phyloP scores from a whole-genome alignment of 2,888 invertebrate genomes.

The Microdon myrmicae region DNA sequence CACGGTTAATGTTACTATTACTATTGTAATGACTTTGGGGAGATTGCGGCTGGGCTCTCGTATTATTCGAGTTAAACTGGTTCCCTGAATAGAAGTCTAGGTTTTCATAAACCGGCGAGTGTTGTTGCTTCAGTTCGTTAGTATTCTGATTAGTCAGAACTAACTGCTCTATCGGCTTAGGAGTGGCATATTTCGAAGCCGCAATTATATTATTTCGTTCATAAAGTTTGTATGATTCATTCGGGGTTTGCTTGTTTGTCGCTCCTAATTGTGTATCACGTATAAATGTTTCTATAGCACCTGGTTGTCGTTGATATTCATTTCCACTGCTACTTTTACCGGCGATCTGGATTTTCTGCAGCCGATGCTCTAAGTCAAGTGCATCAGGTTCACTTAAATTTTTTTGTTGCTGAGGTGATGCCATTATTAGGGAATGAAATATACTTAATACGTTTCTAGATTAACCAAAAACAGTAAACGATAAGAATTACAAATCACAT shows the following conservation, averaged over 20 bases:
- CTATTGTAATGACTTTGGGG: conserved; percentile 70
- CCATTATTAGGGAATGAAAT: conserved; percentile 39
- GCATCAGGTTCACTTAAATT: conserved; percentile 26
- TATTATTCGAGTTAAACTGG: conserved; percentile 64
- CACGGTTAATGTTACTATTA: conserved; percentile 65
- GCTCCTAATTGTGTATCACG: conserved; percentile 53
- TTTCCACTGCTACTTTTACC: conserved; percentile 22
- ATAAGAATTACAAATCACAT: too few species aligned
- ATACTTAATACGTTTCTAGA: too few species aligned
- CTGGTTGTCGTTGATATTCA: conserved; percentile 57
- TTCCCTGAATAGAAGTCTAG: conserved; percentile 76
- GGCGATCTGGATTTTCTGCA: conserved; percentile 37
- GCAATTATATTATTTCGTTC: conserved; percentile 81
- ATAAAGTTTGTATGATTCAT: conserved; percentile 69
- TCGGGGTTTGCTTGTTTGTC: conserved; percentile 58
- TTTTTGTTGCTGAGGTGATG: conserved; percentile 37
- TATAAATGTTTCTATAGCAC: conserved; percentile 58
- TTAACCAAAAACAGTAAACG: too few species aligned
- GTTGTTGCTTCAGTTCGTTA: conserved; percentile 55
- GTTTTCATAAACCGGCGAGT: conserved; percentile 80
- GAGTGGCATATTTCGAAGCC: conserved; percentile 81
- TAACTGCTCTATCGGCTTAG: conserved; percentile 72
- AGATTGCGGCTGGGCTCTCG: conserved; percentile 86
- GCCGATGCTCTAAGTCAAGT: conserved; percentile 31
- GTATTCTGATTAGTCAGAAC: conserved; percentile 66